Evolutionary conservation across 2,888 invertebrate species (phyloP).

Genomic region (Caenorhabditis wallacei): DNA sequence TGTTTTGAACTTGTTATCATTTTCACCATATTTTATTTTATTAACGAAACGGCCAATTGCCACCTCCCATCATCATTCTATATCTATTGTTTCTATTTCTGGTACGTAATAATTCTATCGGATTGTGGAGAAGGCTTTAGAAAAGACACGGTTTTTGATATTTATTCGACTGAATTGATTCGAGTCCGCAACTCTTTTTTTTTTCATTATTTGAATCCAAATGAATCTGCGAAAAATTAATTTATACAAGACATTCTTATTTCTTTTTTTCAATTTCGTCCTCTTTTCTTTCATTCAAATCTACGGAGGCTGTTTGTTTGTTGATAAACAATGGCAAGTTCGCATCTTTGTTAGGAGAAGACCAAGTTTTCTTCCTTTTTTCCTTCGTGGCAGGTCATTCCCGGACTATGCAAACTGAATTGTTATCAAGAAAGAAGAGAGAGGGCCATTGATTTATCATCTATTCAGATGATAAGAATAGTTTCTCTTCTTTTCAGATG

Average conservation of each 20-base stretch:
- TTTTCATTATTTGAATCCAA: slow-evolving; percentile 31
- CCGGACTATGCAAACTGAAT: slow-evolving; percentile 35
- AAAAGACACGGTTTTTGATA: slow-evolving; percentile 49
- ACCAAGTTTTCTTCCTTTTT: slow-evolving; percentile 17
- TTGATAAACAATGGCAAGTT: slow-evolving; percentile 53
- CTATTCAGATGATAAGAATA: slow-evolving; percentile 23
- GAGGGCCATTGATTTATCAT: slow-evolving; percentile 49
- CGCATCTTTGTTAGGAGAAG: slow-evolving; percentile 33
- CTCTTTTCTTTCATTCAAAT: slow-evolving; percentile 42
- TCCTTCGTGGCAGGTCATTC: slow-evolving; percentile 43
- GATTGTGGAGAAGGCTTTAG: slow-evolving; percentile 39
- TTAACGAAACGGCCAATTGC: background rate
- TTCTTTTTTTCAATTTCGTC: slow-evolving; percentile 4
- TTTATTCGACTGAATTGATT: slow-evolving; percentile 16
- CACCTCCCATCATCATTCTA: background rate
- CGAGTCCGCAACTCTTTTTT: slow-evolving; percentile 33
- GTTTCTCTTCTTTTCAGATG: background rate
- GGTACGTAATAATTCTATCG: slow-evolving; percentile 23
- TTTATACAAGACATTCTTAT: background rate
- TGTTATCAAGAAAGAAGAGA: slow-evolving; percentile 10
- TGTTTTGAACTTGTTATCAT: slow-evolving; percentile 30
- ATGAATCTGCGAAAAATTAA: slow-evolving; percentile 31
- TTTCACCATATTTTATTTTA: slow-evolving; percentile 22
- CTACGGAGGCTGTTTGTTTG: slow-evolving; percentile 40
- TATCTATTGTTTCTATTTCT: slow-evolving; percentile 14